Conservation (phyloP, 2,797 vertebrate genomes). For the Clarias laeviceps region DNA sequence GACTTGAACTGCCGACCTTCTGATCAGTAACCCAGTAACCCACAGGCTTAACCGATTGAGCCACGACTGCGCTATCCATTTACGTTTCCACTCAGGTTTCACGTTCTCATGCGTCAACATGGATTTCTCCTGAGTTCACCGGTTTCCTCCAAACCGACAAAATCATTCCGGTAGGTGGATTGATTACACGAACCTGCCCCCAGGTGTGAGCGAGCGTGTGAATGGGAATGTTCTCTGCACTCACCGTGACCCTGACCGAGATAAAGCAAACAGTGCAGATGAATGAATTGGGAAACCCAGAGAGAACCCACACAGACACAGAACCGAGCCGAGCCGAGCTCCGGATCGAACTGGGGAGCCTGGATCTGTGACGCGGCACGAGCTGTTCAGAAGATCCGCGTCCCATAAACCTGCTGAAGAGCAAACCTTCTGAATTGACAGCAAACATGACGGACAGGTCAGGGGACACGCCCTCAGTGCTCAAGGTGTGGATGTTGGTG, state of each 20-base stretch:
- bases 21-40: too few relatives aligned
- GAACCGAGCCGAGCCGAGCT: background rate
- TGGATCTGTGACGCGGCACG: background rate
- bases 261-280: background rate
- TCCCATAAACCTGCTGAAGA: background rate
- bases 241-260: background rate
- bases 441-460: background rate
- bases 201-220: background rate
- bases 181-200: background rate
- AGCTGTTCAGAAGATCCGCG: background rate
- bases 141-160: background rate
- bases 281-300: background rate
- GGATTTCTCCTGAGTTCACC: too few relatives aligned
- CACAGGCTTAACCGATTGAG: too few relatives aligned
- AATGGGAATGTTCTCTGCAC: background rate
- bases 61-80: too few relatives aligned
- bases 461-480: background rate
- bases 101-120: background rate
- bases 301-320: background rate
- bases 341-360: background rate
- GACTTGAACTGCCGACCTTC: too few relatives aligned
- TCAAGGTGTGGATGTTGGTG: background rate
- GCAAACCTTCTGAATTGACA: background rate
- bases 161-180: background rate
- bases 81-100: background rate